These are phyloP conservation scores for Takifugu flavidus DNA, from an alignment of 2,113 vertebrate genomes.

Conservation along the genomic window DNA sequence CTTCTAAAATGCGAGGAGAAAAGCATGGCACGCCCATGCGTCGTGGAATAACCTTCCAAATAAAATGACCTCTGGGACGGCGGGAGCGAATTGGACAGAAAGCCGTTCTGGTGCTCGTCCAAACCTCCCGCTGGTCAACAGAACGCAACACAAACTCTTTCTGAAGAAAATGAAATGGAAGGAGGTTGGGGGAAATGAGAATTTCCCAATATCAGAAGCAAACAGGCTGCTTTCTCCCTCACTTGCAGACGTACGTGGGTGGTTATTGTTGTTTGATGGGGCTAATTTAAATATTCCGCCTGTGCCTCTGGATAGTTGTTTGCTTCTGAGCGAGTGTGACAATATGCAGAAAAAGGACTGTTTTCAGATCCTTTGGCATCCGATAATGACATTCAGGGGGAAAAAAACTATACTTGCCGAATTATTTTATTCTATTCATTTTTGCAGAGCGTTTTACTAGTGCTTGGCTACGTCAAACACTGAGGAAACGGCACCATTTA, in stretches of 20 bases:
- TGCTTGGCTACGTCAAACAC: too few species aligned
- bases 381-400: conserved; percentile 22
- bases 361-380: conserved; percentile 21
- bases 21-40: conserved; percentile 5
- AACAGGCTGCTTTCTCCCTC: neutral
- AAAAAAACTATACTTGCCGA: neutral
- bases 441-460: too few species aligned
- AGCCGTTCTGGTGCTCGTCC: conserved; percentile 1
- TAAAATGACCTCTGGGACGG: conserved; percentile 38
- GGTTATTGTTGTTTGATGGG: conserved; percentile 38
- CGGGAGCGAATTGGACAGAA: conserved; percentile 24
- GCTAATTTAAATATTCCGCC: conserved; percentile 34
- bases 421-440: too few species aligned
- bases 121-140: conserved; percentile 10
- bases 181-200: neutral
- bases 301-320: conserved; percentile 17
- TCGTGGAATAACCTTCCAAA: conserved; percentile 26
- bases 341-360: conserved; percentile 12
- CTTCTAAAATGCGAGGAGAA: conserved; percentile 50
- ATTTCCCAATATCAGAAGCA: conserved; percentile 1
- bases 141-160: neutral
- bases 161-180: neutral
- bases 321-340: conserved; percentile 18
- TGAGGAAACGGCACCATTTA: too few species aligned
- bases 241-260: conserved; percentile 30